A percentile compares a stretch with the other conserved stretches of the same genome.
Evolutionary conservation across 64 coral and sea anemone genomes (phyloP).

Genomic region (Actinia equina): DNA sequence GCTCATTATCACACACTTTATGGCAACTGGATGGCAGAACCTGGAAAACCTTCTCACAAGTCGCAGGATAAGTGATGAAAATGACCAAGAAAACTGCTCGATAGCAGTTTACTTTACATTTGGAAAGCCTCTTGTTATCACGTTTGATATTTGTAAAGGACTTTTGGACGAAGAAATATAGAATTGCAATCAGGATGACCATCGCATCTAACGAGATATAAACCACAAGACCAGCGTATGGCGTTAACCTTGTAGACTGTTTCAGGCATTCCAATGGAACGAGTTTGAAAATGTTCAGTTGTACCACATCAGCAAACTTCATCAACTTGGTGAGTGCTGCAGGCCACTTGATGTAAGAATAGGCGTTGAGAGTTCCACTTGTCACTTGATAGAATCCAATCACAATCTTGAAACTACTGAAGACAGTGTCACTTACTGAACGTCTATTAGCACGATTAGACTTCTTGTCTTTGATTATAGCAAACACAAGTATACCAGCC

Average conservation of each 20-base stretch:
- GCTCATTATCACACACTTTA: slow-evolving; percentile 1
- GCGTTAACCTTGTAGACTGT: not conserved
- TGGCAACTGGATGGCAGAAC: slow-evolving; percentile 11
- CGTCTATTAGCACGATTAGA: not conserved
- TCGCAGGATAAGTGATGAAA: slow-evolving; percentile 8
- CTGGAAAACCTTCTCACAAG: slow-evolving; percentile 10
- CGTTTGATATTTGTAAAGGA: not conserved
- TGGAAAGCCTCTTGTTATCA: not conserved
- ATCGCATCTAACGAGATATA: not conserved
- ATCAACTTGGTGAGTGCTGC: not conserved
- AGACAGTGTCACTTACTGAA: not conserved
- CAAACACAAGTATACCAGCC: slow-evolving; percentile 2
- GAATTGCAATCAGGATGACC: not conserved
- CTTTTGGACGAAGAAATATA: not conserved
- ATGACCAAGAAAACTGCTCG: slow-evolving; percentile 14
- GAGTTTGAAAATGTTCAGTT: slow-evolving; percentile 18
- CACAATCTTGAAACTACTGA: slow-evolving; percentile 26
- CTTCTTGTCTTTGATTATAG: slow-evolving; percentile 8
- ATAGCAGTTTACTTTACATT: slow-evolving; percentile 20
- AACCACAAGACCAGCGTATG: slow-evolving; percentile 8
- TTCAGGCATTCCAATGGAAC: slow-evolving; percentile 11
- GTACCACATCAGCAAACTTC: slow-evolving; percentile 20
- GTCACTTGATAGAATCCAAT: slow-evolving; percentile 31
- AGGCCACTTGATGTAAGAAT: slow-evolving; percentile 27
- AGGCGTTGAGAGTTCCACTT: slow-evolving; percentile 24